Percentiles rank a stretch among this genome's conserved stretches.
phyloP scores from a whole-genome alignment of 2,797 vertebrate species.

The Sebastes glaucus region DNA sequence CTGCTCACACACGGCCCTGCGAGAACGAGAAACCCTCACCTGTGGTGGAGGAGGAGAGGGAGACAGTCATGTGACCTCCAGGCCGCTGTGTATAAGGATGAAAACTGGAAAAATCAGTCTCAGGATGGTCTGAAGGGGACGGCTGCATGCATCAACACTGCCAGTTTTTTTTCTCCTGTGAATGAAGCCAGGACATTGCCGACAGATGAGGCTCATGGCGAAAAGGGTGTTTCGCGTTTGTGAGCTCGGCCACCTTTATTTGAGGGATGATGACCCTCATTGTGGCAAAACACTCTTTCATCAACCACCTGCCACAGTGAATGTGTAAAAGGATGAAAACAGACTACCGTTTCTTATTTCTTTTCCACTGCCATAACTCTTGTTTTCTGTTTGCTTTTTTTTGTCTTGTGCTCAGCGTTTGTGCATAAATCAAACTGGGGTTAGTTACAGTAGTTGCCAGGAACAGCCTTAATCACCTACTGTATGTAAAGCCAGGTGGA shows the following conservation, averaged over 20 bases:
- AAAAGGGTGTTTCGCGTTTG: conserved; percentile 39
- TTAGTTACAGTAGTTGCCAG: conserved; percentile 21
- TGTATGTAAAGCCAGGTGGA: conserved; percentile 28
- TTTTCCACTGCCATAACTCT: conserved; percentile 57
- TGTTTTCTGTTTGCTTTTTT: conserved; percentile 9
- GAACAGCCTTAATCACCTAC: conserved; percentile 52
- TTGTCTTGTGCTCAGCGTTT: conserved; percentile 30
- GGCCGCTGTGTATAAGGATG: neutral
- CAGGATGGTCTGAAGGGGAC: conserved; percentile 58
- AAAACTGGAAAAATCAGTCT: conserved; percentile 47
- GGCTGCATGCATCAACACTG: conserved; percentile 53
- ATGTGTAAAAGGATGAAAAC: conserved; percentile 62
- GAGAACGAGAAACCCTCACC: conserved; percentile 85
- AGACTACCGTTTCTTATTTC: conserved; percentile 44
- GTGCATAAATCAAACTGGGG: conserved; percentile 21
- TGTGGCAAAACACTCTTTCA: conserved; percentile 25
- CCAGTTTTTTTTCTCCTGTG: conserved; percentile 64
- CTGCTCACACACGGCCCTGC: conserved; percentile 74
- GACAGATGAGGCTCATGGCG: conserved; percentile 41
- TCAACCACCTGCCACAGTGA: conserved; percentile 60
- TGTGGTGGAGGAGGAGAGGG: conserved; percentile 91
- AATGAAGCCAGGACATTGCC: conserved; percentile 54
- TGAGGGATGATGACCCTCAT: conserved; percentile 9
- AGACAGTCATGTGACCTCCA: conserved; percentile 91
- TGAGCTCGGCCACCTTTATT: conserved; percentile 27